A percentile compares a stretch with the other conserved stretches of the same genome.
These are phyloP conservation scores for Syngnathus rostellatus DNA, from an alignment of 2,797 vertebrate genomes.

Conservation along the genomic window DNA sequence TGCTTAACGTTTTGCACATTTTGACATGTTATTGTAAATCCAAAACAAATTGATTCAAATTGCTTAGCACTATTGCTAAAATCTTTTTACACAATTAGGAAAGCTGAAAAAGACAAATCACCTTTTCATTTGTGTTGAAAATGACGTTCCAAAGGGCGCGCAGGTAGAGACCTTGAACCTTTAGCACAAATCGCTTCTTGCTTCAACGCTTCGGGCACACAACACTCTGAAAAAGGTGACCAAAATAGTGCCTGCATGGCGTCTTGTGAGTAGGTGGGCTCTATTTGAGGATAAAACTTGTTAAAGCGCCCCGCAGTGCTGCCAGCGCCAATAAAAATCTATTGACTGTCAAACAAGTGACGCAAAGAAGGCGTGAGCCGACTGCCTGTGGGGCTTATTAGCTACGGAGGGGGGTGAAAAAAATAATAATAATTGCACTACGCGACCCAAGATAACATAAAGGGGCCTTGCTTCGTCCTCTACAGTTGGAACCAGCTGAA, in stretches of 20 bases:
- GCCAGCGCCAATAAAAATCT: conserved; percentile 22
- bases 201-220: too few relatives aligned
- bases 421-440: neutral
- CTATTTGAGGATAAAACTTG: conserved; percentile 6
- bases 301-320: conserved; percentile 10
- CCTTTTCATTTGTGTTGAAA: too few relatives aligned
- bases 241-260: neutral
- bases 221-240: neutral
- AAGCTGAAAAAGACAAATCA: too few relatives aligned
- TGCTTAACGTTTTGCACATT: too few relatives aligned
- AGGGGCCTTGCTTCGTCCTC: neutral
- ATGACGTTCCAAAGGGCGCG: neutral
- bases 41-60: too few relatives aligned
- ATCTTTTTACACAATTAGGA: too few relatives aligned
- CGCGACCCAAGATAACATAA: conserved; percentile 6
- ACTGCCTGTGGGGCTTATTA: conserved; percentile 13
- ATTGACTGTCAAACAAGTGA: conserved; percentile 26
- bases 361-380: conserved; percentile 9
- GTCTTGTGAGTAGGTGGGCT: conserved; percentile 4
- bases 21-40: too few relatives aligned
- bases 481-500: neutral
- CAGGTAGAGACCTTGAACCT: conserved; percentile 1
- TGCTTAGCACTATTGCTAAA: too few relatives aligned
- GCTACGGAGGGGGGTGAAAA: conserved; percentile 8
- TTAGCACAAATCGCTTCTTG: too few relatives aligned